Conservation (phyloP, 2,113 vertebrate species). For the Enhydra lutris region DNA sequence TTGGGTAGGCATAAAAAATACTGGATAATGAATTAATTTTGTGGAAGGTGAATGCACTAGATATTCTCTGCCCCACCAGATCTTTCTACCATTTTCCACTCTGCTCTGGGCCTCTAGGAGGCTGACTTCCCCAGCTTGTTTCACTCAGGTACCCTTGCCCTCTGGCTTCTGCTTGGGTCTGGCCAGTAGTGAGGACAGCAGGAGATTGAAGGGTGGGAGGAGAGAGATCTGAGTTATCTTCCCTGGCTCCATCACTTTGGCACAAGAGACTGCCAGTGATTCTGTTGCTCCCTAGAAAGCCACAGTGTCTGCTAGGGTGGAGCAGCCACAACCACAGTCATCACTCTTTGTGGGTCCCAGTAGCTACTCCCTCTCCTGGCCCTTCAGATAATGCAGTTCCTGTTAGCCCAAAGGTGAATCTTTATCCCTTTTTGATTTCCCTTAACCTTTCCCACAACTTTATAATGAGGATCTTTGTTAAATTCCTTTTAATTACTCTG, state of each 20-base stretch:
- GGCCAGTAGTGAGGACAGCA: neutral
- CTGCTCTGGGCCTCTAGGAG: neutral
- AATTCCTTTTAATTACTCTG: conserved; percentile 27
- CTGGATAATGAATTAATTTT: neutral
- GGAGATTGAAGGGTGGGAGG: neutral
- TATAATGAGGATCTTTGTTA: conserved; percentile 20
- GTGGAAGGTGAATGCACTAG: neutral
- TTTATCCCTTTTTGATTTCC: neutral
- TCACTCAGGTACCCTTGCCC: accelerated
- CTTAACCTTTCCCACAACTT: conserved; percentile 4
- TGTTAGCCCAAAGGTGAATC: neutral
- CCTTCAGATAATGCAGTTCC: neutral
- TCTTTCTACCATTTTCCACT: neutral
- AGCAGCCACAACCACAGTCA: neutral
- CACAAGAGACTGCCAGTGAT: neutral
- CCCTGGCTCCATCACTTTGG: neutral
- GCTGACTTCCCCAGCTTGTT: neutral
- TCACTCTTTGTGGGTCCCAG: neutral
- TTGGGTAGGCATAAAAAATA: neutral
- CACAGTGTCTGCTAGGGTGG: neutral
- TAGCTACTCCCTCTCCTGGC: neutral
- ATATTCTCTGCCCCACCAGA: neutral
- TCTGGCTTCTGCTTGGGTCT: neutral
- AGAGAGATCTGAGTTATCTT: neutral
- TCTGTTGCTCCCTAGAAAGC: neutral